Evolutionary conservation across 2,888 invertebrate genomes (phyloP), one percentile per base, ranked within the genome.

Genomic region (Perizoma affinitatum): DNA sequence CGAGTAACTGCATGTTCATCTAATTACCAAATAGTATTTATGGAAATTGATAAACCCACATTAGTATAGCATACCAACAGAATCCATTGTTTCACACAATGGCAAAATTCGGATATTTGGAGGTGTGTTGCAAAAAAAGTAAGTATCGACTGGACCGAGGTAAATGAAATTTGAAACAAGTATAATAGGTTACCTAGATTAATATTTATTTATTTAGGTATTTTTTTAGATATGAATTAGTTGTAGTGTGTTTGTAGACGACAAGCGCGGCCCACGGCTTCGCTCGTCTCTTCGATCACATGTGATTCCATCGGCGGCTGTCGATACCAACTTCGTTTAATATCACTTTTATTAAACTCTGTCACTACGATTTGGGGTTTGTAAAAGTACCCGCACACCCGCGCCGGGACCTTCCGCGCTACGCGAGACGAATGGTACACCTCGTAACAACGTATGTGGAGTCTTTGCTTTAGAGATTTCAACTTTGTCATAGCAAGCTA

Each of bases 261-360:
- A 66, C 63, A 70, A 69, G 64, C 22, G 46, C 41, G 11, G 38
- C 10, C 61, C 52, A 62, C 64, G 63, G 67, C 61, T 46, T 50
- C 57, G 61, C 72, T 75, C 76, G 76, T 73, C 72, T 75, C 76
- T 75, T 73, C 76, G 65, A 68, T 78, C 75, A 72, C 65, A 44
- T 61, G 50, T 70, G 71, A 74, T 74, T 67, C 66, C 62, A 76
- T 77, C 77, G 66, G 40, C 41, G 54, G 54, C 83, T 88, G 88
- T 86, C 88, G 84, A 79, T 87, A 82, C 75, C 88, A 87, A 80
- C 78, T 84, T 78, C 76, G 76, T 84, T 84, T 87, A 87, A 88
- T 90, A 88, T 83, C 75, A 84, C 77, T 88, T 90, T 88, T 91
- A 90, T 90, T 90, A 88, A 89, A 90, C 80, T 80, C 79, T 71